phyloP scores from a whole-genome alignment of 2,888 invertebrate genomes.

The Agrotis ipsilon region DNA sequence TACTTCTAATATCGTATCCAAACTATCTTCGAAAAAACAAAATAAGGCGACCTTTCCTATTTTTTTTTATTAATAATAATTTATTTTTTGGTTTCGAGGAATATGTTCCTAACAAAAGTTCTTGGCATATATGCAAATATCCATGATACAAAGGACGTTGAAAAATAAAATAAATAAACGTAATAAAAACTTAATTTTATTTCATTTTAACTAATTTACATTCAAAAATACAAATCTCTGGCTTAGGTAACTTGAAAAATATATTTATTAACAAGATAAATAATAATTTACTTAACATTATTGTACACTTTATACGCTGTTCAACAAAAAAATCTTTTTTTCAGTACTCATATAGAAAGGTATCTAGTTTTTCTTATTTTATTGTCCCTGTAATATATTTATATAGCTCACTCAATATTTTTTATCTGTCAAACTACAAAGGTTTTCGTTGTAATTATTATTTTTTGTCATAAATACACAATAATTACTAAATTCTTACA shows the following conservation, averaged over 20 bases:
- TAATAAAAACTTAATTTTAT: slow-evolving; percentile 14
- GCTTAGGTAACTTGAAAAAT: slow-evolving; percentile 42
- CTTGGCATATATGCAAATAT: too few species aligned
- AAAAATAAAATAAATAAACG: slow-evolving; percentile 4
- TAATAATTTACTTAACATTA: slow-evolving; percentile 46
- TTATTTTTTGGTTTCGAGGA: too few species aligned
- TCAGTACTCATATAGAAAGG: not conserved
- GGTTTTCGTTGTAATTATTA: not conserved
- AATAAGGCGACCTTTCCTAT: too few species aligned
- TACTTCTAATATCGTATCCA: too few species aligned
- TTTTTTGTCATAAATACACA: not conserved
- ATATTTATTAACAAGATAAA: slow-evolving; percentile 34
- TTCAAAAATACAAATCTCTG: slow-evolving; percentile 40
- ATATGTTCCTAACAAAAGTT: too few species aligned
- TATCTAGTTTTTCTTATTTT: not conserved
- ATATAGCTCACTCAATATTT: slow-evolving; percentile 1
- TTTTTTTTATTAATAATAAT: too few species aligned
- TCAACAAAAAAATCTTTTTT: not conserved
- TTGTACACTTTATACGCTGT: slow-evolving; percentile 50
- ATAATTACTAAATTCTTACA: not conserved
- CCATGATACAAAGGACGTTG: too few species aligned
- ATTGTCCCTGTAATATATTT: slow-evolving; percentile 30
- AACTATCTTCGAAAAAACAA: too few species aligned
- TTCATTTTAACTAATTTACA: slow-evolving; percentile 11
- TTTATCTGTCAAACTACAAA: not conserved